Percentiles rank a stretch among this genome's conserved stretches.
phyloP scores from a whole-genome alignment of 1,140 invertebrate species.

The Frieseomelitta varia region DNA sequence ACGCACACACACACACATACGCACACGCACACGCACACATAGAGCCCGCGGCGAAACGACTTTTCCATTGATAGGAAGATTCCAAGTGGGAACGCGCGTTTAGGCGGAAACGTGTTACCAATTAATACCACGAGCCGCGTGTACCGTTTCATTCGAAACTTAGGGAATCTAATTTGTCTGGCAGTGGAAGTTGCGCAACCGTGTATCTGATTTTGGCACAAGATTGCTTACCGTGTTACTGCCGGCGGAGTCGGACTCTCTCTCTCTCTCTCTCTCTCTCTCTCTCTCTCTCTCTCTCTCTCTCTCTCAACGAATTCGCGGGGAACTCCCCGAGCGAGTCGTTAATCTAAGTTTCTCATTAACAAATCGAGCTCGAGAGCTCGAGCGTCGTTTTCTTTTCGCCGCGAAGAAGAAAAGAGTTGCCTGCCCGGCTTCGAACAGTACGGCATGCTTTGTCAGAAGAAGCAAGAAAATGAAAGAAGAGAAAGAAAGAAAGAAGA shows the following conservation, averaged over 20 bases:
- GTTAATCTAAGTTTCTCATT: slow-evolving; percentile 45
- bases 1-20: no score
- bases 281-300: no score
- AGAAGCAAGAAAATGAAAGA: not conserved
- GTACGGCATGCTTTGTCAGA: slow-evolving; percentile 18
- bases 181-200: slow-evolving; percentile 14
- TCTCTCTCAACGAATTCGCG: slow-evolving; percentile 10
- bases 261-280: no score
- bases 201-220: slow-evolving; percentile 45
- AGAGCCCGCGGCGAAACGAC: not conserved
- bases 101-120: not conserved
- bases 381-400: not conserved
- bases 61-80: not conserved
- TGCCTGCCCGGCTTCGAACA: not conserved
- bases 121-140: slow-evolving; percentile 31
- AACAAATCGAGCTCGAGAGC: slow-evolving; percentile 20
- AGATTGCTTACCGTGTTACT: slow-evolving; percentile 26
- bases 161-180: slow-evolving; percentile 29
- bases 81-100: not conserved
- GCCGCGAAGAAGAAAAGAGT: not conserved
- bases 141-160: slow-evolving; percentile 33
- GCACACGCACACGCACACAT: no score
- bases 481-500: no score
- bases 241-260: not conserved
- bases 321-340: slow-evolving; percentile 13